A percentile compares a stretch with the other conserved stretches of the same genome.
Conservation (phyloP, 2,113 vertebrate genomes). For the Oryzias curvinotus region DNA sequence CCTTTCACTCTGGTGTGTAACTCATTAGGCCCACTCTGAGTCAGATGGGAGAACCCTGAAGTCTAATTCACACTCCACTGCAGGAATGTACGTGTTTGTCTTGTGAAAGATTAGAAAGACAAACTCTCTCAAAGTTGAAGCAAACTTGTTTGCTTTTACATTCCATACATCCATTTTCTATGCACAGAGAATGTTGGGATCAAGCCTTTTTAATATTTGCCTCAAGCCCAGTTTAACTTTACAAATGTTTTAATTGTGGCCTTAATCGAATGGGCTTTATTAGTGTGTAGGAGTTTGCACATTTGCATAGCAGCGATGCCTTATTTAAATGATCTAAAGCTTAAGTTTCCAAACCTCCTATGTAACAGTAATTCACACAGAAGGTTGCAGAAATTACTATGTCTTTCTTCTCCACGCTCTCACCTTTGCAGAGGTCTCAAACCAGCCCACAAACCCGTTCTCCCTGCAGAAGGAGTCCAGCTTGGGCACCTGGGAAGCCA, state of each 20-base stretch:
- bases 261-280: neutral
- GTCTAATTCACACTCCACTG: slow-evolving; percentile 37
- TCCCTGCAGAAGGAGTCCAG: slow-evolving; percentile 78
- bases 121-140: neutral
- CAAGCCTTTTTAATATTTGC: slow-evolving; percentile 7
- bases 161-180: neutral
- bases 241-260: neutral
- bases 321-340: neutral
- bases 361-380: neutral
- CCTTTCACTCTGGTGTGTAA: slow-evolving; percentile 38
- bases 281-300: neutral
- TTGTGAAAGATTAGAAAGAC: slow-evolving; percentile 8
- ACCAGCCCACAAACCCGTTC: slow-evolving; percentile 79
- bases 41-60: neutral
- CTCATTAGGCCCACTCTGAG: slow-evolving; percentile 28
- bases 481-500: slow-evolving; percentile 65
- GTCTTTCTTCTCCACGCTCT: neutral
- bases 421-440: slow-evolving; percentile 84
- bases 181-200: neutral
- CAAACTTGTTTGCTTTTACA: slow-evolving; percentile 1
- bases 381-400: neutral
- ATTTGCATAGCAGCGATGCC: slow-evolving; percentile 8
- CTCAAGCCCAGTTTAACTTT: neutral
- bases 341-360: neutral
- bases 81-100: slow-evolving; percentile 18